Conservation (phyloP, 2,113 vertebrate species). For the Pterocles burchelli region DNA sequence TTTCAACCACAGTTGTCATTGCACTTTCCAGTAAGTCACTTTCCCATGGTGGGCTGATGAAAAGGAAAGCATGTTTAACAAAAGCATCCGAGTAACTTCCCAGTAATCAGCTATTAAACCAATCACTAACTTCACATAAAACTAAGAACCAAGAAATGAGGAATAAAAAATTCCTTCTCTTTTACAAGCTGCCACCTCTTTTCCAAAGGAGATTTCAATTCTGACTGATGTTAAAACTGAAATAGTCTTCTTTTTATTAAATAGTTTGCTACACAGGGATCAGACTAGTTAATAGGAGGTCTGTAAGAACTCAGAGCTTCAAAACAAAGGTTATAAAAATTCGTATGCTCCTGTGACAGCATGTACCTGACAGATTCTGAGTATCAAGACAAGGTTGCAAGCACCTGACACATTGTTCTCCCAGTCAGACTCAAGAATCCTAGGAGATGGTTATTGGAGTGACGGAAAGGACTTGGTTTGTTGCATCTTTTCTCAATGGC, state of each 20-base stretch:
- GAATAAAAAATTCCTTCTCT: not conserved
- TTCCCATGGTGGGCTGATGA: not conserved
- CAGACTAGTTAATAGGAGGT: not conserved
- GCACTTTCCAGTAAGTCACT: not conserved
- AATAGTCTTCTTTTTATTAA: not conserved
- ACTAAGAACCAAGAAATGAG: not conserved
- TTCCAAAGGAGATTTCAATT: not conserved
- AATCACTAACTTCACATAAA: not conserved
- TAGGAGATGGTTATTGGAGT: not conserved
- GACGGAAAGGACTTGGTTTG: slow-evolving; percentile 38
- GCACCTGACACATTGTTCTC: not conserved
- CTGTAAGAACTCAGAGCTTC: not conserved
- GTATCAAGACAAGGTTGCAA: not conserved
- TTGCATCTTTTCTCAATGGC: slow-evolving; percentile 7
- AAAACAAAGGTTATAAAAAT: not conserved
- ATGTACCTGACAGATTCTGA: slow-evolving; percentile 5
- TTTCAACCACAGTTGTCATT: not conserved
- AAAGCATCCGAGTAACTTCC: not conserved
- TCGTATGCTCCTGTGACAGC: not conserved
- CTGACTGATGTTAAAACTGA: not conserved
- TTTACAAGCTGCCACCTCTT: not conserved
- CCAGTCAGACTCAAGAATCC: not conserved
- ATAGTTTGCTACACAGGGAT: not conserved
- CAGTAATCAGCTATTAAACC: not conserved
- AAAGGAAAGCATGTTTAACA: not conserved